Percentiles rank a stretch among this genome's conserved stretches.
Conservation (phyloP, 2,888 invertebrate species). For the Andrena flavipes region DNA sequence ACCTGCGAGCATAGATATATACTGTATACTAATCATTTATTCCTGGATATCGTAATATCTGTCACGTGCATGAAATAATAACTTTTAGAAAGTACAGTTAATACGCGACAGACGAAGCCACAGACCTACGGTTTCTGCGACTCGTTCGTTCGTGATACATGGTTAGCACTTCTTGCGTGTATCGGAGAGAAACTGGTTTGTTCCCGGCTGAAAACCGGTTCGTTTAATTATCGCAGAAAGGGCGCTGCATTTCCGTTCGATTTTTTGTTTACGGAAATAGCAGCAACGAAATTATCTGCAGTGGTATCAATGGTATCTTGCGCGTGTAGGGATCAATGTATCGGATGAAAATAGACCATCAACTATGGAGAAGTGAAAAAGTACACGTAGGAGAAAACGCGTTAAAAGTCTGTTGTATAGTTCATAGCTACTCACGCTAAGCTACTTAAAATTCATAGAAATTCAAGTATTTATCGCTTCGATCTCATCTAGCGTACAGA, state of each 20-base stretch:
- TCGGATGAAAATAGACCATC: neutral
- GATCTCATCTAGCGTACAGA: neutral
- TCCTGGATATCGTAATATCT: slow-evolving; percentile 18
- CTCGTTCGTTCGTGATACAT: neutral
- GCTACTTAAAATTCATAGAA: neutral
- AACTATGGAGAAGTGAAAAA: neutral
- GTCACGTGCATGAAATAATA: neutral
- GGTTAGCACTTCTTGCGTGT: neutral
- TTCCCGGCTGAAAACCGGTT: slow-evolving; percentile 33
- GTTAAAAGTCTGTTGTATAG: neutral
- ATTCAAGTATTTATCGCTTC: neutral
- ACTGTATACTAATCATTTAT: neutral
- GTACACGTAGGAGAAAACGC: neutral
- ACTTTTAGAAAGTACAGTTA: slow-evolving; percentile 28
- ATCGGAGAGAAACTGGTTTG: slow-evolving; percentile 36
- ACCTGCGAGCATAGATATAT: neutral
- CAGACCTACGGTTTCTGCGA: neutral
- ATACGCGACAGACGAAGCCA: neutral
- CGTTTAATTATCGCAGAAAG: slow-evolving; percentile 6
- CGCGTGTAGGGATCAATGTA: too few relatives aligned
- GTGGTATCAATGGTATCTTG: too few relatives aligned
- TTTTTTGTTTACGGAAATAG: slow-evolving; percentile 18
- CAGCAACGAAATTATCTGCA: too few relatives aligned
- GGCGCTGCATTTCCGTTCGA: neutral
- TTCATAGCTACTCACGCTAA: too few relatives aligned